phyloP scores from a whole-genome alignment of 1,140 invertebrate species.

The Zaprionus ghesquierei region DNA sequence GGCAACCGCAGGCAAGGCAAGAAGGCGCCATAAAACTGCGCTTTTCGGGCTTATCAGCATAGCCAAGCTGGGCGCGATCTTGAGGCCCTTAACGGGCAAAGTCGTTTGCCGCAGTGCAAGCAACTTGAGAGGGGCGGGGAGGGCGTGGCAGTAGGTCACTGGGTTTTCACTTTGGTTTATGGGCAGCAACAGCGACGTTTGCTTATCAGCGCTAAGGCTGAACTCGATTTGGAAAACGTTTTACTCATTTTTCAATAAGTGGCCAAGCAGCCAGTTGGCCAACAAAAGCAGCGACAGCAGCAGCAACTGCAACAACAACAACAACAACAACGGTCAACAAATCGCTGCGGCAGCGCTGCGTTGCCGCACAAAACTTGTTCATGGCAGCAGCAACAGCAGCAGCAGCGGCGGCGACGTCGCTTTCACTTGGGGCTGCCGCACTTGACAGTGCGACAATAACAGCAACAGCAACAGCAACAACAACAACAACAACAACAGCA shows the following conservation, averaged over 20 bases:
- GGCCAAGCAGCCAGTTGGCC: slow-evolving; percentile 15
- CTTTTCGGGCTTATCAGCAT: slow-evolving; percentile 52
- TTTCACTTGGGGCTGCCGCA: slow-evolving; percentile 71
- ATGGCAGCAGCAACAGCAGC: slow-evolving; percentile 19
- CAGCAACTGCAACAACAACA: slow-evolving; percentile 2
- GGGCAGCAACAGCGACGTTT: slow-evolving; percentile 44
- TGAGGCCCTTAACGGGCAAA: slow-evolving; percentile 10
- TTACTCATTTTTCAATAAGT: slow-evolving; percentile 77
- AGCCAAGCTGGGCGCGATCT: neutral
- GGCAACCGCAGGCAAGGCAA: slow-evolving; percentile 22
- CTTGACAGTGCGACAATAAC: slow-evolving; percentile 71
- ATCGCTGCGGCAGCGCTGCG: slow-evolving; percentile 28
- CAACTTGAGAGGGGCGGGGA: neutral
- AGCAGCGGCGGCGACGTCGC: slow-evolving; percentile 43
- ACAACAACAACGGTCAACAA: slow-evolving; percentile 25
- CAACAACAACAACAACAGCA: slow-evolving; percentile 33
- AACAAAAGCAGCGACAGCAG: slow-evolving; percentile 13
- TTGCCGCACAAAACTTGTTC: slow-evolving; percentile 47
- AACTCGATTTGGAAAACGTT: slow-evolving; percentile 71
- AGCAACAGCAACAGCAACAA: too few relatives aligned
- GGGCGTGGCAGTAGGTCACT: slow-evolving; percentile 63
- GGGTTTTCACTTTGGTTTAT: slow-evolving; percentile 77
- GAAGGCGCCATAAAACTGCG: slow-evolving; percentile 54
- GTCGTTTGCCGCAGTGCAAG: slow-evolving; percentile 2
- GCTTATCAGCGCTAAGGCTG: slow-evolving; percentile 64